These are phyloP conservation scores for Hymenochirus boettgeri DNA, from an alignment of 2,113 vertebrate genomes.

Conservation along the genomic window DNA sequence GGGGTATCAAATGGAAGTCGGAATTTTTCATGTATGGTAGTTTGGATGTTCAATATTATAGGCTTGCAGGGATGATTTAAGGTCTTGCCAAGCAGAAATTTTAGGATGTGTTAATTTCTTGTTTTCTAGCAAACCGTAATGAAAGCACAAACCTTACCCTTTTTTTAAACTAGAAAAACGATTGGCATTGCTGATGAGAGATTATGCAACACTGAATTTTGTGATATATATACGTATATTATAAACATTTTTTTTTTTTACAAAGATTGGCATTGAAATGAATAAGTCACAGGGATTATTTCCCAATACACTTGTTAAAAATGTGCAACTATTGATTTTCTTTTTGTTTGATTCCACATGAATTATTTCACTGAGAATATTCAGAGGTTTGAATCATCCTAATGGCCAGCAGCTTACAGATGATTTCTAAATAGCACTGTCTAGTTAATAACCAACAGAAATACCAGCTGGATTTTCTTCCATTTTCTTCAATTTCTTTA, in stretches of 20 bases:
- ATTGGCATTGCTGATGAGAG: conserved; percentile 24
- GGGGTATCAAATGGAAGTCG: neutral
- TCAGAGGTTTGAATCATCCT: conserved; percentile 5
- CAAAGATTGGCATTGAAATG: conserved; percentile 33
- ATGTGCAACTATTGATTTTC: conserved; percentile 16
- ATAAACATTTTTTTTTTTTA: conserved; percentile 36
- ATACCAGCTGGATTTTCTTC: no score
- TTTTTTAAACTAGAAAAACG: conserved; percentile 25
- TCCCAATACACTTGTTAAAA: conserved; percentile 36
- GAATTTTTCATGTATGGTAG: neutral
- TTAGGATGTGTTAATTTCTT: conserved; percentile 21
- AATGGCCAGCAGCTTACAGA: conserved; percentile 6
- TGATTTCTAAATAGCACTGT: neutral
- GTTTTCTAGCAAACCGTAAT: conserved; percentile 34
- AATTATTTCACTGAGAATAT: conserved; percentile 14
- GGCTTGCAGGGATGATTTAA: conserved; percentile 6
- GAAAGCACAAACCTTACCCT: conserved; percentile 40
- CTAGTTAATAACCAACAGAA: conserved; percentile 17
- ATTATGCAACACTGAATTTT: conserved; percentile 25
- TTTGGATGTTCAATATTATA: conserved; percentile 20
- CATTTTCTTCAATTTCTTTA: no score
- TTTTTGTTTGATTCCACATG: conserved; percentile 7
- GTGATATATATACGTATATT: no score
- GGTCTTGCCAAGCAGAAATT: conserved; percentile 6
- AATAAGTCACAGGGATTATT: conserved; percentile 27